Base-by-base conservation (phyloP, 2,888 invertebrate genomes). In the Peribatodes rhomboidaria region DNA sequence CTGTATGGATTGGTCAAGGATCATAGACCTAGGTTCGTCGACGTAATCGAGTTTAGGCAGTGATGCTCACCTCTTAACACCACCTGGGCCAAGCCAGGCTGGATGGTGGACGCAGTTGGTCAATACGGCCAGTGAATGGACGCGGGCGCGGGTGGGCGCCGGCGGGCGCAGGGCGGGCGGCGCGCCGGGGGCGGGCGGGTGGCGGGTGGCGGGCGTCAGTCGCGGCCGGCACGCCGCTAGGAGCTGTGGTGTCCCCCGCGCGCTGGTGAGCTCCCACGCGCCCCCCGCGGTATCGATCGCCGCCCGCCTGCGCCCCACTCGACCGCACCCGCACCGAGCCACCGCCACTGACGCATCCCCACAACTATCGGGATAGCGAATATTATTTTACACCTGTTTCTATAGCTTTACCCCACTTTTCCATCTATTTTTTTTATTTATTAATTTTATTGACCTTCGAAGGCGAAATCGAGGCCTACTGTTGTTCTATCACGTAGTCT, bases 181-280 rank as follows among this genome's bases (percentile, higher is more conserved):
- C 83, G 79, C 27, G 27, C 27, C 27, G 86, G 87, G 84, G 86
- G 87, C 82, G 83, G 88, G 86, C 90, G 85, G 63, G 70, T 74
- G 74, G 85, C 83, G 79, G 86, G 87, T 84, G 86, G 87, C 82
- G 83, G 88, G 86, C 90, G 85, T 83, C 87, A 86, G 88, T 86
- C 84, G 83, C 81, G 82, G 80, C 79, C 82, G 84, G 85, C 83
- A 83, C 83, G 86, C 86, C 85, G 85, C 84, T 77, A 80, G 77
- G 81, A 78, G 83, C 82, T 83, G 85, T 79, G 82, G 80, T 82
- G 78, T 78, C 79, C 75, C 81, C 76, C 77, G 74, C 79, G 79
- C 80, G 67, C 74, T 57, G 14, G 73, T 76, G 68, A 68, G 69
- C 49, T 31, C 6, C 20, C 22, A 13, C 47, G 44, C 44, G 41